Base-by-base conservation (phyloP, 2,797 vertebrate genomes). In the Avahi laniger region DNA sequence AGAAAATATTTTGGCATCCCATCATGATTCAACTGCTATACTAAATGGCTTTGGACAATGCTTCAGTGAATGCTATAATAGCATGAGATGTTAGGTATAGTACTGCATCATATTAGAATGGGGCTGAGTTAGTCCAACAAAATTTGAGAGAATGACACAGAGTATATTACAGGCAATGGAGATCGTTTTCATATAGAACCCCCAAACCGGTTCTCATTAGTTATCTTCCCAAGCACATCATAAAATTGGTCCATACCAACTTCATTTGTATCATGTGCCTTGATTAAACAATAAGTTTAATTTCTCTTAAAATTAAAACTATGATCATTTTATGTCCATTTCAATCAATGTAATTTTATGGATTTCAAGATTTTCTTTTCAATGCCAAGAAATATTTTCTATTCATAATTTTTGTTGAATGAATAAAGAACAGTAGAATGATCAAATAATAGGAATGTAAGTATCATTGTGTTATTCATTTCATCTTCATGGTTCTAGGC, bases 21-120 rank as follows among this genome's bases (percentile, higher is more conserved):
- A 13, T 54, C 18, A 22, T 30, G 67, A 92, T 97, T 98, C 43
- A 67, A 59, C 75, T 95, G 84, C n/a, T n/a, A 4, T 41, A 52
- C 4, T 28, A 93, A 95, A 93, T 93, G 50, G 0, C 10, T 97
- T 96, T 97, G 57, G 28, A 95, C 24, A 95, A 94, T 91, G 46
- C 70, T 91, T 9, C 52, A 96, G 70, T 95, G 46, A 95, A 54
- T 59, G 78, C n/a, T 50, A 18, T 38, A 97, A 94, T 75, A 92
- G 4, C 33, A 79, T 38, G 8, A 92, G 82, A 52, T 6, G 10
- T 63, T 28, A 89, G 69, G 57, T n/a, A 30, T 54, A 83, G 72
- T 72, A 52, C 24, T 38, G 43, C 20, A 70, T 59, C 84, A 11
- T 92, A 26, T 5, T 50, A 79, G 17, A 90, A 3, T 28, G 5